Evolutionary conservation across 2,888 invertebrate species (phyloP), one percentile per base, ranked within the genome.

Genomic region (Drosophila nr. fundita): DNA sequence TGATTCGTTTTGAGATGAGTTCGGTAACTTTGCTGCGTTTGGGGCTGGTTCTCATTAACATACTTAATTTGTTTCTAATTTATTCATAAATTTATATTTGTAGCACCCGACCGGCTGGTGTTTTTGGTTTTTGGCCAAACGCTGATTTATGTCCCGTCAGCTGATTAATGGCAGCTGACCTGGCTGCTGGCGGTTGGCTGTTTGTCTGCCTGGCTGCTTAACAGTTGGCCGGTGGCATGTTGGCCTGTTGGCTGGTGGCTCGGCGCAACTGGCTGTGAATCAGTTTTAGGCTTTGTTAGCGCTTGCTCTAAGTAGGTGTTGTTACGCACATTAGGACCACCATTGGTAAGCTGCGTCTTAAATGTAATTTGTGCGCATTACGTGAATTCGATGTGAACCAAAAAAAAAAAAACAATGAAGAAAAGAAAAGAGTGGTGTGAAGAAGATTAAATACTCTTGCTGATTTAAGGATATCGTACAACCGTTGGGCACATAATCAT

Each of bases 11-110:
- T 32, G 40, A 42, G 52, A 61, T 66, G 61, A 57, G 49, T 61
- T 76, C 67, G 58, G 59, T 52, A 68, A 40, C 64, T 65, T 55
- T 64, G 60, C 63, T 54, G 55, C 45, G 57, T 38, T 59, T 55
- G 49, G 40, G 65, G 63, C 69, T 61, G 69, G 18, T 50, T 70
- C 76, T 90, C 76, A 87, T 87, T 87, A 90, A 74, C 87, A 87
- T 87, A 87, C 82, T 87, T 87, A 87, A 87, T 87, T 87, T 87
- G 89, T 84, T 87, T 87, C 84, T 90, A 89, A 90, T 79, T 84
- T 90, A 90, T 89, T 87, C 88, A 87, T 89, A 89, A 87, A 88
- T 87, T 83, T 87, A 81, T 86, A 87, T 86, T 83, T 89, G 85
- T 85, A 84, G 84, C 89, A 85, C 82, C 89, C 83, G 73, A 61